These are phyloP conservation scores for Trichacis sp. DNA, from an alignment of 2,888 invertebrate species.

Conservation along the genomic window DNA sequence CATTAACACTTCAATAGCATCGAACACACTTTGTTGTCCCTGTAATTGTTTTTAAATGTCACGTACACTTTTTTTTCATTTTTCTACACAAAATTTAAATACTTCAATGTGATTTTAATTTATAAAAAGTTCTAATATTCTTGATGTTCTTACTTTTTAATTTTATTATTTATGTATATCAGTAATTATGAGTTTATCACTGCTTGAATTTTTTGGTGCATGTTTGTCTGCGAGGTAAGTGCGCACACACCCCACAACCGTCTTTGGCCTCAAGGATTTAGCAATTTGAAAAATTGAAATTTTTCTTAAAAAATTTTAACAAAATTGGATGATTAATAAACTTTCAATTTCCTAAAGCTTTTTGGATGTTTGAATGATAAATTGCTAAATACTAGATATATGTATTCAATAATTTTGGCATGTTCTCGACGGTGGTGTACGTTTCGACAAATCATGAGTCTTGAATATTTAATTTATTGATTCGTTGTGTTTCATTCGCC, in stretches of 20 bases:
- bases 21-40: background rate
- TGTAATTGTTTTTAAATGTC: no score
- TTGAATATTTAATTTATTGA: constrained; percentile 1
- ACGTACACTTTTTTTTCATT: no score
- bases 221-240: constrained; percentile 56
- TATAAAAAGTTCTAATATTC: no score
- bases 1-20: no score
- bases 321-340: no score
- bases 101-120: no score
- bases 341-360: no score
- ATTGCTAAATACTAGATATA: constrained; percentile 56
- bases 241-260: constrained; percentile 66
- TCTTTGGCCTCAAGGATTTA: constrained; percentile 63
- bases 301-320: background rate
- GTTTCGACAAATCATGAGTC: constrained; percentile 45
- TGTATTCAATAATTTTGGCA: constrained; percentile 50
- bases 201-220: no score
- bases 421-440: constrained; percentile 45
- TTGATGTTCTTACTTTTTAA: no score
- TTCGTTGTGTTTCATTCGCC: background rate
- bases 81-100: no score
- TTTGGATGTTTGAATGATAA: no score
- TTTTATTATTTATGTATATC: no score
- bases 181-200: constrained; percentile 3
- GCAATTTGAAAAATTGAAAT: constrained; percentile 55